Base-by-base conservation (phyloP, 2,113 vertebrate genomes). In the Neogale vison region DNA sequence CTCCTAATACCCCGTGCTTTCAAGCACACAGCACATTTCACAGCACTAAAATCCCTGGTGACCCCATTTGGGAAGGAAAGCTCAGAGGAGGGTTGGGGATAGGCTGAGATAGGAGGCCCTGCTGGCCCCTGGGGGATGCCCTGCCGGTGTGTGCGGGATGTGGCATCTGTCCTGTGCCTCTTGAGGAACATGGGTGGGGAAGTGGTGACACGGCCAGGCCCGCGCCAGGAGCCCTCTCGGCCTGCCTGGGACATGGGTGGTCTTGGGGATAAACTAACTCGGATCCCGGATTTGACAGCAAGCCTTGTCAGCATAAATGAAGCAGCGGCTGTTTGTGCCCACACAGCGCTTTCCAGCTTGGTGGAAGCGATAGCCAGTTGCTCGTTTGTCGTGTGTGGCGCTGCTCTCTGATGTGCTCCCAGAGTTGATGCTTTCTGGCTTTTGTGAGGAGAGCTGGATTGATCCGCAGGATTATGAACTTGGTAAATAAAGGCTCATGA, bases 151-250 rank as follows among this genome's bases (percentile, higher is more conserved):
- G 42, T 7, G 3, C 0, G 3, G 15, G 29, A 12, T 63, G 13
- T 14, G 61, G 15, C 12, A 0, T 50, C 31, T 74, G 31, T 50
- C 17, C 4, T 8, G 8, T 1, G 3, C 59, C 29, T 61, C 0
- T 0, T 34, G 36, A 15, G 31, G 50, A 36, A 36, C 0, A 20
- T 55, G 24, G 82, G 18, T n/a, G 26, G 52, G 18, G 61, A 21
- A 3, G 23, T 15, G 63, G 21, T 29, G 36, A 10, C 14, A 1
- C 52, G 24, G 47, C 63, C 14, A 14, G 20, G 6, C 34, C 17
- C 2, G 7, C 18, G 23, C 36, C 45, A 7, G 3, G 47, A 67
- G 15, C n/a, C 24, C 71, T 80, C 20, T 4, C 6, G 5, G 39
- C 26, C n/a, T n/a, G 4, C 59, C 67, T 74, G 20, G 77, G 77